Evolutionary conservation across 2,113 vertebrate genomes (phyloP).

Genomic region (Callithrix jacchus): DNA sequence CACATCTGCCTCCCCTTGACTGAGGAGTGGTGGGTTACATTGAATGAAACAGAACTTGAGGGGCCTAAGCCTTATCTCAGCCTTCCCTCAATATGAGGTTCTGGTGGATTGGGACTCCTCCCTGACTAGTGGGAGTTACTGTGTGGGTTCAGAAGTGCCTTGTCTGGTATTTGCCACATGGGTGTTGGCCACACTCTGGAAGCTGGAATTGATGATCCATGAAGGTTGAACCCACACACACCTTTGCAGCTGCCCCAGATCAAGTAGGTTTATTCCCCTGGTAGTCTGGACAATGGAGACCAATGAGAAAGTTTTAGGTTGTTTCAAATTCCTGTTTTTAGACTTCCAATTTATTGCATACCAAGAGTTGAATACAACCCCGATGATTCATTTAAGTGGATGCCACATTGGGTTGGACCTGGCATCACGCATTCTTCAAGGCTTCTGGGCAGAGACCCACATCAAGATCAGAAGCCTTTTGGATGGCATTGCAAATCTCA

Average conservation of each 20-base stretch:
- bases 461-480: conserved; percentile 68
- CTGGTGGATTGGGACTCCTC: conserved; percentile 85
- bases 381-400: conserved; percentile 75
- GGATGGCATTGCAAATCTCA: conserved; percentile 69
- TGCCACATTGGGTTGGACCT: conserved; percentile 66
- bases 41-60: conserved; percentile 83
- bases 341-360: conserved; percentile 85
- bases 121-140: conserved; percentile 76
- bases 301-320: conserved; percentile 88
- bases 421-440: conserved; percentile 63
- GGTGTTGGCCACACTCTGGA: conserved; percentile 67
- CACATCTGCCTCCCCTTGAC: conserved; percentile 88
- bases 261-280: conserved; percentile 84
- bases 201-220: conserved; percentile 73
- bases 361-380: conserved; percentile 83
- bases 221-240: conserved; percentile 67
- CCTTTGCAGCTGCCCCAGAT: conserved; percentile 79
- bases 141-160: conserved; percentile 79
- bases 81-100: conserved; percentile 84
- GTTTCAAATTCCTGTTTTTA: conserved; percentile 87
- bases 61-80: conserved; percentile 89
- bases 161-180: conserved; percentile 74
- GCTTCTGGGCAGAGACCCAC: conserved; percentile 75
- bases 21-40: conserved; percentile 77
- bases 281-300: conserved; percentile 90